Percentiles rank a stretch among this genome's conserved stretches.
Evolutionary conservation across 2,113 vertebrate genomes (phyloP).

Genomic region (Pterocles orientalis): DNA sequence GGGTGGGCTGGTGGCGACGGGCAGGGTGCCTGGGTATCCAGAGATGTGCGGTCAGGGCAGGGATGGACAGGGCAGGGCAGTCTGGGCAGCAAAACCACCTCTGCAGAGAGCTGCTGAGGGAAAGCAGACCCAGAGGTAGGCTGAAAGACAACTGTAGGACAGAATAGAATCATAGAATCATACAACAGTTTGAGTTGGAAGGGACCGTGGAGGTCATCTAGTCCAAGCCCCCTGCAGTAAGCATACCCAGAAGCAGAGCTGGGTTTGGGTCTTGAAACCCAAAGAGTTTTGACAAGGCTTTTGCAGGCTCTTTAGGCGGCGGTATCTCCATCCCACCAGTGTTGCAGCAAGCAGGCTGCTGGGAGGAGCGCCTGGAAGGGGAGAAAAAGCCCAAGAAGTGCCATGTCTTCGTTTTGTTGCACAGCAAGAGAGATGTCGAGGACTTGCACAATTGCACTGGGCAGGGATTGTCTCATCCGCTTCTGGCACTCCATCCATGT

Average conservation of each 20-base stretch:
- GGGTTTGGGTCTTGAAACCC: background rate
- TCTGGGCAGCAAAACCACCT: background rate
- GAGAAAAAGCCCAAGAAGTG: background rate
- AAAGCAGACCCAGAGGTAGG: background rate
- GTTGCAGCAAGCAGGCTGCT: background rate
- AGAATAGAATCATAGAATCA: too few species aligned
- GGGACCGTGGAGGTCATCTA: too few species aligned
- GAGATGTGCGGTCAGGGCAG: background rate
- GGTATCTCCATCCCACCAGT: background rate
- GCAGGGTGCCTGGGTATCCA: background rate
- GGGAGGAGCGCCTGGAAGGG: background rate
- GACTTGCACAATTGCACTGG: background rate
- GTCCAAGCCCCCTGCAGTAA: too few species aligned
- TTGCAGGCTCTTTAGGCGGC: background rate
- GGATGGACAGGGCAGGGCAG: background rate
- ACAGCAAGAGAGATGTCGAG: background rate
- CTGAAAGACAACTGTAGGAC: background rate
- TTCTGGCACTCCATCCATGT: accelerated
- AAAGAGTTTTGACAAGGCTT: background rate
- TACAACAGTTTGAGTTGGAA: too few species aligned
- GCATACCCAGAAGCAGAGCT: background rate
- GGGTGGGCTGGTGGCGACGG: background rate
- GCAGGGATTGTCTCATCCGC: too few species aligned
- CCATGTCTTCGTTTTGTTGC: background rate
- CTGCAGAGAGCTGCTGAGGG: background rate